Conservation (phyloP, 2,113 vertebrate species). For the Hemiscyllium ocellatum region DNA sequence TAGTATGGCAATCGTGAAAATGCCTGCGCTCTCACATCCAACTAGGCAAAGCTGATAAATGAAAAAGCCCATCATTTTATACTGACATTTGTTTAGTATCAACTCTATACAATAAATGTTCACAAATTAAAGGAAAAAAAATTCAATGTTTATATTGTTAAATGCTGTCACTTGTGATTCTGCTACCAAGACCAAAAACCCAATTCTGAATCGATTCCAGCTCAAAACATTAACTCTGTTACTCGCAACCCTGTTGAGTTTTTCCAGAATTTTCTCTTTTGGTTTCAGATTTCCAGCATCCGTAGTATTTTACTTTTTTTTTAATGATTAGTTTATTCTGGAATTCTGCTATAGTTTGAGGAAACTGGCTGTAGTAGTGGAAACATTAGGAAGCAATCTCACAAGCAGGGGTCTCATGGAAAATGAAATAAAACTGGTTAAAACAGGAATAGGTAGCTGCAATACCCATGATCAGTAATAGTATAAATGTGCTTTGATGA, state of each 20-base stretch:
- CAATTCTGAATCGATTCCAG: not conserved
- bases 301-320: too few relatives aligned
- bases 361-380: not conserved
- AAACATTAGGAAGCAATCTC: not conserved
- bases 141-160: not conserved
- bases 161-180: not conserved
- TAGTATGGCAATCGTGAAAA: not conserved
- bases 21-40: not conserved
- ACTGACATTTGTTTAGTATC: not conserved
- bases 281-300: too few relatives aligned
- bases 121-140: not conserved
- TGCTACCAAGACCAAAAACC: not conserved
- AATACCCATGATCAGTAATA: not conserved
- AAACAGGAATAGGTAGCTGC: not conserved
- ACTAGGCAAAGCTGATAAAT: not conserved
- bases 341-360: not conserved
- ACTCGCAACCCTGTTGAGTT: too few relatives aligned
- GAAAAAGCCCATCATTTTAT: not conserved
- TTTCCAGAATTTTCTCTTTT: too few relatives aligned
- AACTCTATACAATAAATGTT: not conserved
- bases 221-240: too few relatives aligned
- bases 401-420: not conserved
- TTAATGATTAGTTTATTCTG: not conserved
- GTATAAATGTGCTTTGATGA: not conserved
- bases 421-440: not conserved